Percentiles rank a stretch among this genome's conserved stretches.
These are phyloP conservation scores for Anhinga rufa DNA, from an alignment of 2,113 vertebrate genomes.

Conservation along the genomic window DNA sequence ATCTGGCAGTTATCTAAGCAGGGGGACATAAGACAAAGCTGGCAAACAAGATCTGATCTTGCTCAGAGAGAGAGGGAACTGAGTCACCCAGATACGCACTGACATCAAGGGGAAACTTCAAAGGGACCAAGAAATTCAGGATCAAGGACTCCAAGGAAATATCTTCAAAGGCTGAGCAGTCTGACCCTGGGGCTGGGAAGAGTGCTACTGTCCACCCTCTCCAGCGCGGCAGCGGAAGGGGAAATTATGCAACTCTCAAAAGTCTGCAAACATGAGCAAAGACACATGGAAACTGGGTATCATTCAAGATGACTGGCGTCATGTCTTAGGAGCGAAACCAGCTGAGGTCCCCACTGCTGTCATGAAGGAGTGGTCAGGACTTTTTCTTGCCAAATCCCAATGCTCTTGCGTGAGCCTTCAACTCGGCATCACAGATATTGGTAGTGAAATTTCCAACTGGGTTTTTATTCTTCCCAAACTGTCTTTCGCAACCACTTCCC, in stretches of 20 bases:
- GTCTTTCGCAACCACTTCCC: neutral
- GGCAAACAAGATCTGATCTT: slow-evolving; percentile 39
- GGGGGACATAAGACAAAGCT: neutral
- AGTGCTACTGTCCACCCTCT: slow-evolving; percentile 37
- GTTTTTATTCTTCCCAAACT: neutral
- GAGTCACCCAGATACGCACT: slow-evolving; percentile 9
- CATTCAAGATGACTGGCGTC: neutral
- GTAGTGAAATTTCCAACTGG: slow-evolving; percentile 5
- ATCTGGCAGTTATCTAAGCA: neutral
- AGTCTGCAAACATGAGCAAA: slow-evolving; percentile 1
- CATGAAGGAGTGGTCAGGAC: neutral
- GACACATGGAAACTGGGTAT: neutral
- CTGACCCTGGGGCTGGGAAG: slow-evolving; percentile 41
- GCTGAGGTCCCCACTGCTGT: neutral
- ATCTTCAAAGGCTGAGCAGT: slow-evolving; percentile 58
- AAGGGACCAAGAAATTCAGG: slow-evolving; percentile 42
- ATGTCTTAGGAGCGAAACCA: neutral
- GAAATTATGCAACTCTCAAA: slow-evolving; percentile 28
- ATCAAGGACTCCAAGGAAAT: slow-evolving; percentile 41
- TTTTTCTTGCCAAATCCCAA: neutral
- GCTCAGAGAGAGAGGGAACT: neutral
- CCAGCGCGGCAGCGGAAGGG: rapidly evolving
- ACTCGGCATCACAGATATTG: neutral
- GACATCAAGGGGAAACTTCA: slow-evolving; percentile 58
- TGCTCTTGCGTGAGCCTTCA: neutral